Evolutionary conservation across 2,113 vertebrate species (phyloP).

Genomic region (Callithrix jacchus): DNA sequence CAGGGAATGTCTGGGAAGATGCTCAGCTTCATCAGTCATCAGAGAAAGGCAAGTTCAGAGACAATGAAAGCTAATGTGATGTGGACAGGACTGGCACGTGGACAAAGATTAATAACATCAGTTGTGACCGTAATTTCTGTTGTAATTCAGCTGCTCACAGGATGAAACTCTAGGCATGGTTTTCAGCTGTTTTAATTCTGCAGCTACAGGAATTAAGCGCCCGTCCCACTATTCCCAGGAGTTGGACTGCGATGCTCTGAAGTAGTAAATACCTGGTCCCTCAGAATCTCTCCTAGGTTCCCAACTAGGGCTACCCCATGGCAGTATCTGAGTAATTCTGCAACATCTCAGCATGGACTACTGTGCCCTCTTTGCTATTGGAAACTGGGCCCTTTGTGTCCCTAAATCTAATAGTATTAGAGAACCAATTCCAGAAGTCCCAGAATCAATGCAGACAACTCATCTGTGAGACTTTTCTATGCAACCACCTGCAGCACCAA

Average conservation of each 20-base stretch:
- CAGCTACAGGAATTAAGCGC: background rate
- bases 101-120: accelerated
- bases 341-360: background rate
- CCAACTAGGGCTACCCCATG: accelerated
- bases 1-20: accelerated
- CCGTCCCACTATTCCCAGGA: accelerated
- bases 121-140: accelerated
- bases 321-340: too few species aligned
- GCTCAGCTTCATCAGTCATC: accelerated
- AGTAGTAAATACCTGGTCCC: background rate
- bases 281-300: background rate
- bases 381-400: background rate
- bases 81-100: background rate
- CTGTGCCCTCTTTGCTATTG: accelerated
- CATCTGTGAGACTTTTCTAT: accelerated
- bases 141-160: accelerated
- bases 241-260: accelerated
- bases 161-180: accelerated
- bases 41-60: background rate
- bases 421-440: accelerated
- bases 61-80: accelerated
- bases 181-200: background rate
- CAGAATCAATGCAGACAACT: accelerated
- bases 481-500: background rate
- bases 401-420: accelerated